Percentiles rank a stretch among this genome's conserved stretches.
Conservation (phyloP, 2,888 invertebrate species). For the Abscondita cerata region DNA sequence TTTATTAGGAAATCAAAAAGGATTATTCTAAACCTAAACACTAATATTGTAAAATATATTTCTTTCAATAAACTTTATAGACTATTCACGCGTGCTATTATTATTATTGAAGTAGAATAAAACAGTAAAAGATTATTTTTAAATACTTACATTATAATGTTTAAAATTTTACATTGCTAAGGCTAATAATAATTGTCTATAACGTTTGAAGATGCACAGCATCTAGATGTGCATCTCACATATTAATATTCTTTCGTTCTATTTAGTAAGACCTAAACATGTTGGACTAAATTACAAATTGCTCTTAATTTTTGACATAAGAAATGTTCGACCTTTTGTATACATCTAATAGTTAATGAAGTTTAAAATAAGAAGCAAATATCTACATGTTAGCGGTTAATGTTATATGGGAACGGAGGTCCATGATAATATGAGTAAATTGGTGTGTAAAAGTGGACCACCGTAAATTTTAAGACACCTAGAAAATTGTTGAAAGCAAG, state of each 20-base stretch:
- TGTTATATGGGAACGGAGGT: conserved; percentile 14
- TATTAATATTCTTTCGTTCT: conserved; percentile 19
- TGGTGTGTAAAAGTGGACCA: conserved; percentile 28
- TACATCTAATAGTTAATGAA: conserved; percentile 17
- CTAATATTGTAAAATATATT: conserved; percentile 24
- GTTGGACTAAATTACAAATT: conserved; percentile 15
- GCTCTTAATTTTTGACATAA: conserved; percentile 27
- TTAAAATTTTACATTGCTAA: conserved; percentile 28
- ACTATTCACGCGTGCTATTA: conserved; percentile 19
- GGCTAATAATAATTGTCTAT: conserved; percentile 27
- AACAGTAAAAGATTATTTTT: conserved; percentile 26
- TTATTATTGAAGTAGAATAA: conserved; percentile 22
- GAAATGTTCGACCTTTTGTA: conserved; percentile 3
- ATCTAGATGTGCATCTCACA: conserved; percentile 20
- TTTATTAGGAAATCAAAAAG: conserved; percentile 22
- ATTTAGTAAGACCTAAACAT: conserved; percentile 27
- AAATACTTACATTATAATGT: conserved; percentile 28
- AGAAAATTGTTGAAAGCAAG: conserved; percentile 19
- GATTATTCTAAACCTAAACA: conserved; percentile 14
- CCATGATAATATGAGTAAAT: conserved; percentile 24
- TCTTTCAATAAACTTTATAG: conserved; percentile 19
- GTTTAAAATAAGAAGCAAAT: conserved; percentile 18
- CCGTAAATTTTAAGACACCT: conserved; percentile 18
- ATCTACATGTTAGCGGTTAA: conserved; percentile 23
- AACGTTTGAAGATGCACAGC: conserved; percentile 22